Conservation (phyloP, 2,797 vertebrate genomes). For the Bradypodion ventrale region DNA sequence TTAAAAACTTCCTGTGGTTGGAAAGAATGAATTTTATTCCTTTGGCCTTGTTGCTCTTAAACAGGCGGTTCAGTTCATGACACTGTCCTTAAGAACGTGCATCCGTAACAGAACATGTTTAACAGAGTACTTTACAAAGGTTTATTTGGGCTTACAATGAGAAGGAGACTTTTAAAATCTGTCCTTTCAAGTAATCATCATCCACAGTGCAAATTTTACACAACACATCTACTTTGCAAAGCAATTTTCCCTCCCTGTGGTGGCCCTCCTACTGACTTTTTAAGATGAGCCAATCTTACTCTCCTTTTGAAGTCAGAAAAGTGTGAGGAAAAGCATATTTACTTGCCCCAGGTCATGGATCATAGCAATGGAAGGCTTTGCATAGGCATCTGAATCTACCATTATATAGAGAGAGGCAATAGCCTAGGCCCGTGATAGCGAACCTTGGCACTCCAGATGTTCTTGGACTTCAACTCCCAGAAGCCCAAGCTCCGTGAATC, state of each 20-base stretch:
- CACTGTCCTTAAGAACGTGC: neutral
- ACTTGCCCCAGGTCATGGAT: neutral
- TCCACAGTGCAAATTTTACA: neutral
- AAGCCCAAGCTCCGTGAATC: too few species aligned
- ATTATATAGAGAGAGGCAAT: neutral
- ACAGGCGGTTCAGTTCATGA: neutral
- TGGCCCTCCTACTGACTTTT: neutral
- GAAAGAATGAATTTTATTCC: slow-evolving; percentile 25
- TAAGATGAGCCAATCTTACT: neutral
- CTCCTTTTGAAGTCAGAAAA: neutral
- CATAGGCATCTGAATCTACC: neutral
- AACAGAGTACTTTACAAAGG: slow-evolving; percentile 5
- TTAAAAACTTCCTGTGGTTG: neutral
- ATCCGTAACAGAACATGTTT: slow-evolving; percentile 25
- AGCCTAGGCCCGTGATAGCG: neutral
- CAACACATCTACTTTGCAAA: neutral
- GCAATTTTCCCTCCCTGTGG: neutral
- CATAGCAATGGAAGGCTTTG: neutral
- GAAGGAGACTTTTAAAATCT: neutral
- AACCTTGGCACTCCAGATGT: too few species aligned
- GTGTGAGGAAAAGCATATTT: neutral
- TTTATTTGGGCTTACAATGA: neutral
- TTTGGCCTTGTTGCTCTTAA: neutral
- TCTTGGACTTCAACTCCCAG: too few species aligned
- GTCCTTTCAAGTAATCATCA: neutral